Conservation (phyloP, 2,888 invertebrate species). For the Drosophila buzzatii region DNA sequence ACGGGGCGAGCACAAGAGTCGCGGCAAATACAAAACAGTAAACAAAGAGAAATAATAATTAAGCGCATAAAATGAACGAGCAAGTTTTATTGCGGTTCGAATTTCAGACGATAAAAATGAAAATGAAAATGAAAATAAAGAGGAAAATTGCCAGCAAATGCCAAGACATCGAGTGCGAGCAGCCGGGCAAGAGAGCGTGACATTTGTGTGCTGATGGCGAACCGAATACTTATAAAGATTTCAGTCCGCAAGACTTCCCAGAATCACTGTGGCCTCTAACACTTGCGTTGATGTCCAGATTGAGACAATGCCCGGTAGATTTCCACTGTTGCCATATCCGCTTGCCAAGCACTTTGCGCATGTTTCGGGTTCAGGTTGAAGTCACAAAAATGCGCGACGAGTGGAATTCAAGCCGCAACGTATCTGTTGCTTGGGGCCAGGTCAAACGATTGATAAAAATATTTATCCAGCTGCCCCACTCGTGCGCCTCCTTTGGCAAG, state of each 20-base stretch:
- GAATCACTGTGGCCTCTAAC: constrained; percentile 23
- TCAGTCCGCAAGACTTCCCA: neutral
- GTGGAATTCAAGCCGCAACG: neutral
- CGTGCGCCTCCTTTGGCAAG: neutral
- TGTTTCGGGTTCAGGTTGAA: constrained; percentile 26
- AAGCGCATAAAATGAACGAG: constrained; percentile 56
- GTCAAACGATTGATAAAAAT: constrained; percentile 55
- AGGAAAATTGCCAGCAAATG: constrained; percentile 31
- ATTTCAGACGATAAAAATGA: constrained; percentile 57
- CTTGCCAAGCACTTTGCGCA: constrained; percentile 14
- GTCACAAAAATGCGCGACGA: constrained; percentile 6
- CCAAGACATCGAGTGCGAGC: constrained; percentile 5
- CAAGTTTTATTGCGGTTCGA: constrained; percentile 63
- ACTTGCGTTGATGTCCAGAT: constrained; percentile 9
- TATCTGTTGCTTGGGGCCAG: constrained; percentile 30
- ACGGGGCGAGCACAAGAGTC: constrained; percentile 6
- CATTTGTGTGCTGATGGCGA: constrained; percentile 34
- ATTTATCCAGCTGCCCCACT: constrained; percentile 19
- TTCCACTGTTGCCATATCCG: neutral
- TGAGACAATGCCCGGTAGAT: constrained; percentile 24
- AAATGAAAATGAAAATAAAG: constrained; percentile 47
- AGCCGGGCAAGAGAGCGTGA: constrained; percentile 17
- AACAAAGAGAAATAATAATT: constrained; percentile 57
- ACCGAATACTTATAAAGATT: constrained; percentile 8
- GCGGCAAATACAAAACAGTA: constrained; percentile 25